Base-by-base conservation (phyloP, 2,797 vertebrate species). In the Ptychadena robeensis region DNA sequence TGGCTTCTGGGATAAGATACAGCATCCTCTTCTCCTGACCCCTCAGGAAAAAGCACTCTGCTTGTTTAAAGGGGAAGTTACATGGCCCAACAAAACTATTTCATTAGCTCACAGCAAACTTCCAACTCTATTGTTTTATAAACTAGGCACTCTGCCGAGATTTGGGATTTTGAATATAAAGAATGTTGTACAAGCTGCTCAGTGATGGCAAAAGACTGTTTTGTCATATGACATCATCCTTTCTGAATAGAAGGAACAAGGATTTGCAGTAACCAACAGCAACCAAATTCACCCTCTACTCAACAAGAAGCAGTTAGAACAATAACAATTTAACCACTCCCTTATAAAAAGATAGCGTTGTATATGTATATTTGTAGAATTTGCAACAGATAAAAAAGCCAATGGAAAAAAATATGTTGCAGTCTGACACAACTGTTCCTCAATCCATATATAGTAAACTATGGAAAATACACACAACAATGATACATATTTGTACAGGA, bases 1-100 rank as follows among this genome's bases (percentile, higher is more conserved):
- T 85, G 82, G 77, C 37, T 84, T 64, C 48, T 9, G 27, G 78
- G 78, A 85, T 75, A 80, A 77, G 71, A 71, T 30, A 37, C 22
- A 53, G 57, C 71, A 71, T 63, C 72, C 83, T 80, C 48, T 70
- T 74, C 44, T 79, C 32, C 27, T 79, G 75, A 61, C 59, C 70
- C 57, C 63, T 73, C 70, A 75, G 71, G 69, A 73, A 73, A 65
- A 64, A 73, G 37, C 15, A 53, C 15, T 48, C 10, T 27, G 28
- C 34, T 79, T n/a, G 25, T 32, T 77, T 78, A 79, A 79, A 79
- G 65, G 44, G 76, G 76, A 79, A 79, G 76, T 79, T 35, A 37
- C 44, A 40, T 2, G 25, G 9, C 32, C 35, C 67, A 69, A 40
- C 25, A 69, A 69, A 69, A 38, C 27, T 37, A 69, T 37, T 68